phyloP scores from a whole-genome alignment of 2,113 vertebrate genomes.

The Scartelaos histophorus region DNA sequence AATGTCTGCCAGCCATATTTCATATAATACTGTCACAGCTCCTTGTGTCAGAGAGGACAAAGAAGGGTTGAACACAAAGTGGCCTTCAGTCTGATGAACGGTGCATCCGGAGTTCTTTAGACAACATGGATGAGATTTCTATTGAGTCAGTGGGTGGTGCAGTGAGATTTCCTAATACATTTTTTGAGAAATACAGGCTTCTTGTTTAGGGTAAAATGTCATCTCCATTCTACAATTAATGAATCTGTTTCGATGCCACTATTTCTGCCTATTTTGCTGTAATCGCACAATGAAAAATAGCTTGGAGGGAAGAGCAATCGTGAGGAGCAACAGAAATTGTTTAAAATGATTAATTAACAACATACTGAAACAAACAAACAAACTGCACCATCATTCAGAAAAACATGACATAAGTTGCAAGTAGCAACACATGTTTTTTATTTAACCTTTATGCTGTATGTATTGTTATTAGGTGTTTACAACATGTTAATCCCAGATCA shows the following conservation, averaged over 20 bases:
- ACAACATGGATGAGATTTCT: not conserved
- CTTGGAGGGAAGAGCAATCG: not conserved
- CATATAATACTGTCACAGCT: not conserved
- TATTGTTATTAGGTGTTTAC: slow-evolving; percentile 20
- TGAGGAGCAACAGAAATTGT: not conserved
- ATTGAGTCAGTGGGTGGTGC: not conserved
- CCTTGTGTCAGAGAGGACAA: slow-evolving; percentile 13
- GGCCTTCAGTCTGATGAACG: not conserved
- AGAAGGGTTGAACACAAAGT: slow-evolving; percentile 14
- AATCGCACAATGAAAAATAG: not conserved
- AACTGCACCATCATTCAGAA: not conserved
- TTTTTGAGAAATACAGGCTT: not conserved
- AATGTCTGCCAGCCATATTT: slow-evolving; percentile 38
- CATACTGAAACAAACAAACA: not conserved
- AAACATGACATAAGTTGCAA: not conserved
- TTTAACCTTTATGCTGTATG: not conserved
- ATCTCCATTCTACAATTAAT: not conserved
- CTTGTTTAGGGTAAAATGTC: not conserved
- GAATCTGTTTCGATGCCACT: not conserved
- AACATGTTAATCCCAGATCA: slow-evolving; percentile 4
- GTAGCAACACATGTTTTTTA: not conserved
- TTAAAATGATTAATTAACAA: not conserved
- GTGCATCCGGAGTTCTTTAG: not conserved
- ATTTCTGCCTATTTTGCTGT: not conserved
- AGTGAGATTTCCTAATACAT: not conserved